Base-by-base conservation (phyloP, 2,888 invertebrate genomes). In the Asteroscopus sphinx region DNA sequence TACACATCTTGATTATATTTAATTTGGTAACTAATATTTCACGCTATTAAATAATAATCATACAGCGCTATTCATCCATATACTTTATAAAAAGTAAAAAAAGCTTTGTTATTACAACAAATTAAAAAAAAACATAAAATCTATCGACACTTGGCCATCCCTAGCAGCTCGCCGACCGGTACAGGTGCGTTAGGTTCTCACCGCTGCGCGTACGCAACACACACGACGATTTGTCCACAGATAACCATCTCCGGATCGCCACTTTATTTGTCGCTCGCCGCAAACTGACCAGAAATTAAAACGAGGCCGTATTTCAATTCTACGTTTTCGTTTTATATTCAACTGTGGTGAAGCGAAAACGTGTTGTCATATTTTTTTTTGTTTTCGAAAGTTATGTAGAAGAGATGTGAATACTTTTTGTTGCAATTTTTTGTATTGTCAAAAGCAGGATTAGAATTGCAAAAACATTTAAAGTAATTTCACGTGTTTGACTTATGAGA, bases 141-240 rank as follows among this genome's bases (percentile, higher is more conserved):
- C n/a, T 66, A 63, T 73, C 71, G 72, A 74, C 42, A 44, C 12
- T 16, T 4, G 21, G 62, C 36, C 85, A 69, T 77, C 88, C 73
- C 89, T 90, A 89, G 49, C 69, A 56, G 78, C 85, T 79, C 80
- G 81, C 86, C 84, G 85, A 87, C 87, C 87, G 83, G 85, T 91
- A 91, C 93, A 93, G 93, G 93, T 93, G 93, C 90, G 88, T 85
- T 81, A 73, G 87, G 86, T 92, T 93, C 93, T 92, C 93, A 93
- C 90, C 86, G 86, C 74, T 65, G 59, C 72, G 73, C 77, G 73
- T 72, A 73, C 70, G 77, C 69, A 69, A 80, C 82, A 84, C 85
- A 86, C 84, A 83, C 82, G 80, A 73, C 82, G 87, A 91, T 90
- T 89, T 89, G 89, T 89, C 90, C 67, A 57, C 49, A 79, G 88